phyloP scores from a whole-genome alignment of 1,140 invertebrate species.

The Helicoverpa armigera region DNA sequence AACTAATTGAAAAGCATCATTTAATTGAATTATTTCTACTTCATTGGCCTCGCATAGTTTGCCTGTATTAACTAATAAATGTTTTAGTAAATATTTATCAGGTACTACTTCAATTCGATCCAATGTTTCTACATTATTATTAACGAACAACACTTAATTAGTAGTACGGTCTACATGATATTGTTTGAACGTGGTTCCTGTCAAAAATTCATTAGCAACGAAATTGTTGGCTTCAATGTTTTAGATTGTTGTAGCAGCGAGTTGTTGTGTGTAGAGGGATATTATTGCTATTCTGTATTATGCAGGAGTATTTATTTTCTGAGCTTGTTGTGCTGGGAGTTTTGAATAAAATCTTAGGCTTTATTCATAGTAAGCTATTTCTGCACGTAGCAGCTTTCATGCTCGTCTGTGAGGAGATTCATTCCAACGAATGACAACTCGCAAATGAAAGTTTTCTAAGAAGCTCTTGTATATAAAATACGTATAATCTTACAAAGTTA shows the following conservation, averaged over 20 bases:
- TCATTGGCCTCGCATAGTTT: slow-evolving; percentile 20
- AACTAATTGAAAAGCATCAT: slow-evolving; percentile 6
- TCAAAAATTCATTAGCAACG: slow-evolving; percentile 4
- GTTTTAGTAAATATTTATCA: not conserved
- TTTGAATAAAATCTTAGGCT: too few relatives aligned
- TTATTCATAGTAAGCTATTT: too few relatives aligned
- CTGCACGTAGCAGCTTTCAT: too few relatives aligned
- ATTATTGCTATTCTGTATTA: not conserved
- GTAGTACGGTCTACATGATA: not conserved
- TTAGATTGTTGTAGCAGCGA: not conserved
- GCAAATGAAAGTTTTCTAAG: too few relatives aligned
- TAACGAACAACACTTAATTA: slow-evolving; percentile 25
- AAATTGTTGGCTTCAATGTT: slow-evolving; percentile 25
- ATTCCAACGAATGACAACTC: too few relatives aligned
- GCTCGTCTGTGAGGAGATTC: too few relatives aligned
- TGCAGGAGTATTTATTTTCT: not conserved
- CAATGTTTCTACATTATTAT: slow-evolving; percentile 8
- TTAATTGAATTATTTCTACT: slow-evolving; percentile 25
- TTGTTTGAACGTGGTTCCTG: not conserved
- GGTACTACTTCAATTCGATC: not conserved
- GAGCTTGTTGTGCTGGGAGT: too few relatives aligned
- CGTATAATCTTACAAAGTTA: too few relatives aligned
- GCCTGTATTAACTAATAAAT: slow-evolving; percentile 2
- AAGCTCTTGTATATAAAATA: too few relatives aligned
- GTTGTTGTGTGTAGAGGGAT: not conserved